Percentiles rank a stretch among this genome's conserved stretches.
Conservation (phyloP, 1,140 invertebrate species). For the Psix sp. region DNA sequence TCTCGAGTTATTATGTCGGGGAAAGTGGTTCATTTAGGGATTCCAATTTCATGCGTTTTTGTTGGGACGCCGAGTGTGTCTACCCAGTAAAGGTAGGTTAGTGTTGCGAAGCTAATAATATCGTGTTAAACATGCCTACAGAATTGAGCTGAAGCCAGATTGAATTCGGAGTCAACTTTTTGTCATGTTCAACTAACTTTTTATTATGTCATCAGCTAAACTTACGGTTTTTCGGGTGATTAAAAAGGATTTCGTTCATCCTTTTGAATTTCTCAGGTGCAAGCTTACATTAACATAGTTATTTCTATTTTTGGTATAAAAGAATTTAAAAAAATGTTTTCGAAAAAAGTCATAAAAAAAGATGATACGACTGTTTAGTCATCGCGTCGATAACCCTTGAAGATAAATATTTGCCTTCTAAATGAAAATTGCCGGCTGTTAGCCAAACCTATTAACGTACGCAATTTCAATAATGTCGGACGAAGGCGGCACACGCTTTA, state of each 20-base stretch:
- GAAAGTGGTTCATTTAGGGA: constrained; percentile 43
- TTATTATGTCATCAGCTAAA: too few species aligned
- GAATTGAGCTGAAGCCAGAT: constrained; percentile 13
- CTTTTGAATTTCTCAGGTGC: too few species aligned
- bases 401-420: constrained; percentile 36
- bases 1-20: constrained; percentile 21
- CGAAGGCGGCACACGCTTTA: constrained; percentile 21
- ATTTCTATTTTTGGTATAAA: too few species aligned
- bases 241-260: too few species aligned
- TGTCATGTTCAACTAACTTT: too few species aligned
- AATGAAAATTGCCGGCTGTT: constrained; percentile 24
- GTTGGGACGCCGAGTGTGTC: constrained; percentile 9
- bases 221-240: too few species aligned
- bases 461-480: constrained; percentile 29
- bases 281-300: too few species aligned
- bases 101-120: constrained; percentile 43
- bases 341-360: too few species aligned
- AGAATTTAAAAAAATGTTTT: too few species aligned
- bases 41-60: constrained; percentile 42
- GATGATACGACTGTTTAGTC: too few species aligned
- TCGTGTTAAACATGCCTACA: constrained; percentile 25
- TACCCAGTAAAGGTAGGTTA: constrained; percentile 28
- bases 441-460: constrained; percentile 16
- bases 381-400: constrained; percentile 15
- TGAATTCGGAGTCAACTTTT: constrained; percentile 17